phyloP scores from a whole-genome alignment of 2,888 invertebrate genomes.

The Tinea trinotella region DNA sequence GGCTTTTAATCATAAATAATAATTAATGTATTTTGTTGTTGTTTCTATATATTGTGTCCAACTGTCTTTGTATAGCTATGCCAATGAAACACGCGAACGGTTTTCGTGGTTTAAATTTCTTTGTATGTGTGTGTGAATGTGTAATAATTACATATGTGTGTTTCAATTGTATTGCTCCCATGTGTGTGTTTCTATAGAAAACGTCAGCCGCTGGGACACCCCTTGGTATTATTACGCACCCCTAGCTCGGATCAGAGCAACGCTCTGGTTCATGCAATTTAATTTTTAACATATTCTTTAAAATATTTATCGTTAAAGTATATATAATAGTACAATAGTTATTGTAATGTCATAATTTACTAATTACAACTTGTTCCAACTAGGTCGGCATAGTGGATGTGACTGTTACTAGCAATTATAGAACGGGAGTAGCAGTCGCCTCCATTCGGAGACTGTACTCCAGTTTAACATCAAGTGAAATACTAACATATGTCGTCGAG shows the following conservation, averaged over 20 bases:
- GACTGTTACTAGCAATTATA: too few relatives aligned
- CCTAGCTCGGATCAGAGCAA: conserved; percentile 21
- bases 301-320: conserved; percentile 20
- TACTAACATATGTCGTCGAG: too few relatives aligned
- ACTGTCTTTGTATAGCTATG: conserved; percentile 23
- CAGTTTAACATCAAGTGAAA: too few relatives aligned
- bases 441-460: too few relatives aligned
- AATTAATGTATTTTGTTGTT: background rate
- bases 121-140: conserved; percentile 25
- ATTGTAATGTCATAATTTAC: too few relatives aligned
- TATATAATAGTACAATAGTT: too few relatives aligned
- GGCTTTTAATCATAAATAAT: too few relatives aligned
- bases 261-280: conserved; percentile 24
- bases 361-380: too few relatives aligned
- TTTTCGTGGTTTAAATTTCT: conserved; percentile 25
- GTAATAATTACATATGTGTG: conserved; percentile 26
- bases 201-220: conserved; percentile 46
- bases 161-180: conserved; percentile 16
- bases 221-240: conserved; percentile 39
- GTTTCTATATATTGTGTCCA: background rate
- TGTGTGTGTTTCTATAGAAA: conserved; percentile 22
- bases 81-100: conserved; percentile 42
- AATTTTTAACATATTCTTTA: conserved; percentile 17
- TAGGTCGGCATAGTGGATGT: too few relatives aligned
- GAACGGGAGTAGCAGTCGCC: too few relatives aligned